Evolutionary conservation across 1,140 invertebrate genomes (phyloP), one percentile per base, ranked within the genome.

Genomic region (Chrysopa pallens): DNA sequence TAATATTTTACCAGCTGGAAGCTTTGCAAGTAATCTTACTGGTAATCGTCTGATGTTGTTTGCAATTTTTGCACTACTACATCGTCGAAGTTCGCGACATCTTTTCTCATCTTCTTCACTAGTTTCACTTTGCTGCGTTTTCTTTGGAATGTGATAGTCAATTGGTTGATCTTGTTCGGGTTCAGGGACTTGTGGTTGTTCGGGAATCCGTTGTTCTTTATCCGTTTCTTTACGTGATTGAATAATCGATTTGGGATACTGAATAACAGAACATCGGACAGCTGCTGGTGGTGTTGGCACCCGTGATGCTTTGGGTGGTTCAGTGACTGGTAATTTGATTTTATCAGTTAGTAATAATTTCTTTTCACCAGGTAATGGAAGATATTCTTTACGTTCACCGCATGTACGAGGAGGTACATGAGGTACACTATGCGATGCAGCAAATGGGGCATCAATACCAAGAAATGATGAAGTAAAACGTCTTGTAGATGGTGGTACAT

Each of bases 101-200:
- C 65, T 70, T 57, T 61, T 69, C 62, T 60, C 66, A 48, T 65
- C 74, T 62, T 63, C 74, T 45, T 70, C 62, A 27, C 70, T 69
- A 42, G 80, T 75, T 54, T 78, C 73, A 9, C 62, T 60, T 47
- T 78, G 73, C 14, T 76, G 72, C 46, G 74, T 69, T 42, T 78
- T 74, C 58, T 83, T 86, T 12, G 83, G 83, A 43, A 89, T 80
- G 50, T 81, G 83, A 58, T 89, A 89, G 54, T 89, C 82, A 40
- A 89, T 87, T 0, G 85, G 84, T 48, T 85, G 82, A 38, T 87
- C 84, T 62, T 88, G 77, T 60, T 76, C 73, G 0, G 75, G 72
- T 59, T 64, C 59, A 63, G 56, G 52, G 9, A 53, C 64, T 31
- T 67, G 50, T 6, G 64, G 60, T 31, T 64, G 62, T 7, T 57